Base-by-base conservation (phyloP, 2,888 invertebrate species). In the Microctonus hyperodae region DNA sequence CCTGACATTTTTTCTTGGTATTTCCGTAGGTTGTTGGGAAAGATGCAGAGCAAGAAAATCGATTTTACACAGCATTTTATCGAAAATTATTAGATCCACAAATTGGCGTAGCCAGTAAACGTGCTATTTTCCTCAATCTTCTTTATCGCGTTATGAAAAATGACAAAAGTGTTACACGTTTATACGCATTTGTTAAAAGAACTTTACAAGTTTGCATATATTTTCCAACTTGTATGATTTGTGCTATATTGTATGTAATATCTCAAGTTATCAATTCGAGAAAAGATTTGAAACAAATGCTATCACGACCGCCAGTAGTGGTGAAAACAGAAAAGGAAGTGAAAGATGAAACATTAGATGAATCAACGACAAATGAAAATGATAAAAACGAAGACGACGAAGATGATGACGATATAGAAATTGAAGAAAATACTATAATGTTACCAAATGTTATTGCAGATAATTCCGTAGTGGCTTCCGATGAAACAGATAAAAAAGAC, bases 1-100 rank as follows among this genome's bases (percentile, higher is more conserved):
- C 13, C n/a, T 7, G 20, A 5, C 16, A 4, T 7, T 2, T 16
- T n/a, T 44, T 37, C 60, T n/a, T 68, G 64, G 64, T n/a, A n/a
- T 59, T 9, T 60, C 74, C 73, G 64, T 67, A 79, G 81, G 75
- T 81, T 4, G 76, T 75, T 25, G 74, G 75, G 2, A 81, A 79
- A 64, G 74, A 81, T 61, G 74, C 75, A 4, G 64, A 68, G 7
- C 81, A 80, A 16, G 73, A 77, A 1, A 75, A 78, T 80, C 91
- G 93, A 75, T 96, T 91, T 85, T 98, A 97, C 85, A 89, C 90
- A 68, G 92, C 96, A 0, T 88, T 99, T 37, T 99, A 99, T 81
- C 89, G 90, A 23, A 97, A 97, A 81, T 82, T 99, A 65, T 82
- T 92, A 0, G 94, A 94, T 81, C 87, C 93, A 0, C 90, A 92